Percentiles rank a stretch among this genome's conserved stretches.
Evolutionary conservation across 2,888 invertebrate species (phyloP).

Genomic region (Trichacis sp.): DNA sequence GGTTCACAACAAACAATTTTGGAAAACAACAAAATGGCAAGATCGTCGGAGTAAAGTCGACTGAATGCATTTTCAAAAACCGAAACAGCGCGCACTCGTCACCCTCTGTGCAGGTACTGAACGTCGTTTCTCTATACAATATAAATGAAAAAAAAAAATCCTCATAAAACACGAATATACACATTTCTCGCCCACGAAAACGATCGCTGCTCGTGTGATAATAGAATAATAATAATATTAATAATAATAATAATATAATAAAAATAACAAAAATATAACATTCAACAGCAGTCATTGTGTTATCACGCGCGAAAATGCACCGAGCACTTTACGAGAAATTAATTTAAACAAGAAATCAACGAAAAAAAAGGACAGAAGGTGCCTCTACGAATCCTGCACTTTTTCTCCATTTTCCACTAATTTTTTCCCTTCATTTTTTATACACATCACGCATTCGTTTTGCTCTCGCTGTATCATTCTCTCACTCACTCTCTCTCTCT

Average conservation of each 20-base stretch:
- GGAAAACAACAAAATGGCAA: slow-evolving; percentile 28
- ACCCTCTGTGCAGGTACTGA: slow-evolving; percentile 53
- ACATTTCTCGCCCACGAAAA: slow-evolving; percentile 37
- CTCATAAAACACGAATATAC: slow-evolving; percentile 60
- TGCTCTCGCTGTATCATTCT: slow-evolving; percentile 17
- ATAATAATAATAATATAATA: slow-evolving; percentile 49
- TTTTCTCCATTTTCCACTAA: slow-evolving; percentile 17
- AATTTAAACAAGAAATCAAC: slow-evolving; percentile 20
- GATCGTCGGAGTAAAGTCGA: slow-evolving; percentile 14
- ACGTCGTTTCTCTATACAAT: slow-evolving; percentile 58
- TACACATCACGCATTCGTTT: slow-evolving; percentile 20
- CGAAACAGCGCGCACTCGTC: slow-evolving; percentile 50
- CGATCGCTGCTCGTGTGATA: slow-evolving; percentile 13
- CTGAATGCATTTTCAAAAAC: slow-evolving; percentile 24
- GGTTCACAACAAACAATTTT: slow-evolving; percentile 13
- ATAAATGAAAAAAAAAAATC: slow-evolving; percentile 66
- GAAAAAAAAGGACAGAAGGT: slow-evolving; percentile 23
- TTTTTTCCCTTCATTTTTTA: slow-evolving; percentile 32
- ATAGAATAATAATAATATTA: slow-evolving; percentile 33
- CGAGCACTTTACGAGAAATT: slow-evolving; percentile 48
- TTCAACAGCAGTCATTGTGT: slow-evolving; percentile 64
- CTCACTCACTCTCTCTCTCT: slow-evolving; percentile 34
- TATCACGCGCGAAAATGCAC: slow-evolving; percentile 53
- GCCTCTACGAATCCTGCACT: slow-evolving; percentile 10
- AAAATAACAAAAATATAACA: slow-evolving; percentile 68